Percentiles rank a stretch among this genome's conserved stretches.
These are phyloP conservation scores for Melipona beecheii DNA, from an alignment of 2,888 invertebrate genomes.

Conservation along the genomic window DNA sequence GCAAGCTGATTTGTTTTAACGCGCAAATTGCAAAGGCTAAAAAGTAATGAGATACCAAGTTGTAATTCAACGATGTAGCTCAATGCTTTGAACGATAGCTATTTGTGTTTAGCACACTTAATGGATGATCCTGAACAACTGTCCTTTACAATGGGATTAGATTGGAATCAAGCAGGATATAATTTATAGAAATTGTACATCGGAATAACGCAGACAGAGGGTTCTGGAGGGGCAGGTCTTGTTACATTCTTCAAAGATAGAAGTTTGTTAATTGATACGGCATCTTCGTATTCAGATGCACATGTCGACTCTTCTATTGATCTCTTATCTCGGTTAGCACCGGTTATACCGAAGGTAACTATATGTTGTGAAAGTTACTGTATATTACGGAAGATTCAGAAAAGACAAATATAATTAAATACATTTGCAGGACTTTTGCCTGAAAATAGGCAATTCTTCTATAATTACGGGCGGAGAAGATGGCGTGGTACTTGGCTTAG, in stretches of 20 bases:
- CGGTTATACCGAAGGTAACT: slow-evolving; percentile 91
- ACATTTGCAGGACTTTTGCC: slow-evolving; percentile 89
- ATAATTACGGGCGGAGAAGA: slow-evolving; percentile 89
- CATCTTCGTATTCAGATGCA: slow-evolving; percentile 59
- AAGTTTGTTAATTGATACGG: slow-evolving; percentile 72
- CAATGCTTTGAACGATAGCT: slow-evolving; percentile 61
- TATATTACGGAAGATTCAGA: background rate
- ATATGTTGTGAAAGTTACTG: too few relatives aligned
- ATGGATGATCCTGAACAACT: slow-evolving; percentile 68
- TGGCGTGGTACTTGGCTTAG: slow-evolving; percentile 88
- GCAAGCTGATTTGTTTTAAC: slow-evolving; percentile 6
- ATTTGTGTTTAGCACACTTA: slow-evolving; percentile 60
- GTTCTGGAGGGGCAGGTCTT: slow-evolving; percentile 83
- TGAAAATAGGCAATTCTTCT: slow-evolving; percentile 90
- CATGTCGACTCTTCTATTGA: slow-evolving; percentile 71
- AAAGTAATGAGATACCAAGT: slow-evolving; percentile 1
- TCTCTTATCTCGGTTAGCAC: slow-evolving; percentile 87
- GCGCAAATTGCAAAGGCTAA: slow-evolving; percentile 20
- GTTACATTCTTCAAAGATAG: slow-evolving; percentile 81
- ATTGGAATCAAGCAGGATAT: slow-evolving; percentile 69
- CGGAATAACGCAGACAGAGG: slow-evolving; percentile 86
- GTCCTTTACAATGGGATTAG: slow-evolving; percentile 67
- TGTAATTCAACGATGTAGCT: slow-evolving; percentile 30
- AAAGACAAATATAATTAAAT: slow-evolving; percentile 5
- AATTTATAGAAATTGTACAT: slow-evolving; percentile 88